Evolutionary conservation across 2,113 vertebrate genomes (phyloP), one percentile per base, ranked within the genome.

Genomic region (Rhabdomys dilectus): DNA sequence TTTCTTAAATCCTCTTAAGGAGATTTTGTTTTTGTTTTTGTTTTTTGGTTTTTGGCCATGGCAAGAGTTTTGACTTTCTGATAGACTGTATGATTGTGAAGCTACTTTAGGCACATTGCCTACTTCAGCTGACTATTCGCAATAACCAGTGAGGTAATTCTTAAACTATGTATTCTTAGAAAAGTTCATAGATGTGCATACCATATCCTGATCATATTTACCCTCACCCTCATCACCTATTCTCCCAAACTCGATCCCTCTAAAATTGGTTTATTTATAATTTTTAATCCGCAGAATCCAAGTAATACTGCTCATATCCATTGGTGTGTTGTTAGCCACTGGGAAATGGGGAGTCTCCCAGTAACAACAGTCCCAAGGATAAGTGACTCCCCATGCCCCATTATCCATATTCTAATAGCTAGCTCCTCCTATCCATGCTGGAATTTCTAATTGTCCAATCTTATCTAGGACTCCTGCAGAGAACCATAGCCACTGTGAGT

Each of bases 1-100:
- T n/a, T 73, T 4, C 45, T 94, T 34, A 53, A 8, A 16, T 22
- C 4, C 7, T 64, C 12, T 85, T 56, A 66, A 85, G 0, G 1
- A 19, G 51, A 10, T 51, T 51, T 51, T 51, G 51, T 10, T 24
- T 51, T 51, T 51, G 51, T 51, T 51, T 51, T 51, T 51, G 51
- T 9, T 13, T 24, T 21, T 80, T 58, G 88, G 82, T 77, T 90
- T 82, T 72, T 76, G 73, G 62, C 45, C 21, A 75, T 36, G 17
- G n/a, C 19, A 85, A n/a, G 22, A 29, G 29, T 73, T 89, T 82
- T 86, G 64, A 92, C 26, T 91, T 96, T 92, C 77, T 36, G 80
- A 64, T n/a, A 82, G 48, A 56, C 22, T 42, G 21, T 19, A 70
- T 53, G 29, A 56, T 80, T 26, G 10, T 85, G 56, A 70, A 34